These are phyloP conservation scores for Sphaeramia orbicularis DNA, from an alignment of 2,797 vertebrate genomes.

Conservation along the genomic window DNA sequence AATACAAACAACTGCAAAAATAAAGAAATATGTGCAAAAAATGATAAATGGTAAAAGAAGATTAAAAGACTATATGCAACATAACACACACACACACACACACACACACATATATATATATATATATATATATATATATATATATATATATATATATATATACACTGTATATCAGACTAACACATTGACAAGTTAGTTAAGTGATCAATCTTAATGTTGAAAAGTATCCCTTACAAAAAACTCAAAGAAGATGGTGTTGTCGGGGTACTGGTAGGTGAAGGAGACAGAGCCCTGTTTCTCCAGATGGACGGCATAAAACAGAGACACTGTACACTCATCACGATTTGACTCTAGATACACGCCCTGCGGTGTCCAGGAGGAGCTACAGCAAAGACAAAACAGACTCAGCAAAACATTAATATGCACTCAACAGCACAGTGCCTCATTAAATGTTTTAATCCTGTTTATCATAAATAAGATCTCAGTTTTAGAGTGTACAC, in stretches of 20 bases:
- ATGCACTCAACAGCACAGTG: not conserved
- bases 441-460: not conserved
- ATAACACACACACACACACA: too few species aligned
- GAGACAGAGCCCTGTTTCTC: constrained; percentile 94
- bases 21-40: too few species aligned
- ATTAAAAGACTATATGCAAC: too few species aligned
- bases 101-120: too few species aligned
- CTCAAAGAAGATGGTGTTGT: constrained; percentile 99
- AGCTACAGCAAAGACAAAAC: constrained; percentile 79
- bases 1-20: not conserved
- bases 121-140: too few species aligned
- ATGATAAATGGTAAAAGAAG: too few species aligned
- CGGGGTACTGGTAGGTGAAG: constrained; percentile 97
- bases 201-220: not conserved
- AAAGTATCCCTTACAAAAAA: constrained; percentile 91
- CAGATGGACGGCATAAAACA: constrained; percentile 95
- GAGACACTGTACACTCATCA: constrained; percentile 95
- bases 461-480: not conserved
- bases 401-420: constrained; percentile 4
- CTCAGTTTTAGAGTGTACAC: too few species aligned
- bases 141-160: too few species aligned
- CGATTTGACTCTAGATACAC: constrained; percentile 96
- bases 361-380: constrained; percentile 93
- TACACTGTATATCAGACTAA: too few species aligned
- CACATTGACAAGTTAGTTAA: not conserved